Evolutionary conservation across 2,888 invertebrate species (phyloP), one percentile per base, ranked within the genome.

Genomic region (Heliconius ethilla): DNA sequence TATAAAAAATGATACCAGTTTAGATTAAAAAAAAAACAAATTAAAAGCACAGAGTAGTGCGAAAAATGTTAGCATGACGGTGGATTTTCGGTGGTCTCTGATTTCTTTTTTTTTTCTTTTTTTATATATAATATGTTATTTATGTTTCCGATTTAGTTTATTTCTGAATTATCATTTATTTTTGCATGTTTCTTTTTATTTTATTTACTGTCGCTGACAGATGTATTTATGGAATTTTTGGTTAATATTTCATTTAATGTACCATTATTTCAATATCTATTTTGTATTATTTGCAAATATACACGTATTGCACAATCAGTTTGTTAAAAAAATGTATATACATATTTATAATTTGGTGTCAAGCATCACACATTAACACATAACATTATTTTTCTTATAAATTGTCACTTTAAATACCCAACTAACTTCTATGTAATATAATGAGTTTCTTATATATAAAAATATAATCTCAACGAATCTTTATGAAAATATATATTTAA

Each of bases 11-110:
- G 88, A 86, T 82, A 55, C 89, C 85, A 87, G 86, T 89, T 90
- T 91, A 69, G 90, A 7, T 51, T 9, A 22, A 87, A 86, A 82
- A 82, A 79, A 87, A 86, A 85, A 87, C 83, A 40, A 40, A 40
- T 85, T 89, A 93, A 93, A 92, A 91, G 94, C 93, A 94, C 94
- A 92, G 82, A 89, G 91, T 92, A 94, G 93, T 94, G 94, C 93
- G 87, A 91, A 91, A 91, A 82, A 88, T 90, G 86, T 90, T 84
- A 88, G 94, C 94, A 94, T 94, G 94, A 89, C 85, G 93, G 92
- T 93, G 87, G 89, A 87, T 89, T 87, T 69, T 91, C 89, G 87
- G 87, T 92, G 91, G 89, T 90, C 86, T 87, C 82, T 85, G 82
- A 83, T 83, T 83, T 82, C 82, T 85, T 83, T 11, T 85, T 84